phyloP scores from a whole-genome alignment of 2,888 invertebrate genomes.

The Microctonus brassicae region DNA sequence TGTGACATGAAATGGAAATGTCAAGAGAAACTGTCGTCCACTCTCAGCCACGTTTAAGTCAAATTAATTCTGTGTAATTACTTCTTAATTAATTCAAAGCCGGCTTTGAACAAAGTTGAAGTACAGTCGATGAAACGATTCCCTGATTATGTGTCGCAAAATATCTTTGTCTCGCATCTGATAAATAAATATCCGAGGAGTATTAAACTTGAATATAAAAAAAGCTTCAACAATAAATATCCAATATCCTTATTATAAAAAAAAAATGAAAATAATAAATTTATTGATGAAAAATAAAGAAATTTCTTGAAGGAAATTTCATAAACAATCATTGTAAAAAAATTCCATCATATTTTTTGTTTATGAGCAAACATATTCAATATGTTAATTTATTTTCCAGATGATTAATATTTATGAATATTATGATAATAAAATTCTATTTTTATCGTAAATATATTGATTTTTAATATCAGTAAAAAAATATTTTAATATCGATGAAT shows the following conservation, averaged over 20 bases:
- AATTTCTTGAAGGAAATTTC: too few relatives aligned
- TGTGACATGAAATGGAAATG: conserved; percentile 38
- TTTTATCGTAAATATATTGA: too few relatives aligned
- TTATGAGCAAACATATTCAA: too few relatives aligned
- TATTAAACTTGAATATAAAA: background rate
- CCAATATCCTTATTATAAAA: background rate
- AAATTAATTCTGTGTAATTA: conserved; percentile 59
- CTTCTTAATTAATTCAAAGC: conserved; percentile 58
- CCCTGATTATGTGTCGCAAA: conserved; percentile 31
- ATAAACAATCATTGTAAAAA: too few relatives aligned
- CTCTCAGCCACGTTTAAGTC: conserved; percentile 47
- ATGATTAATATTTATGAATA: too few relatives aligned
- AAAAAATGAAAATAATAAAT: too few relatives aligned
- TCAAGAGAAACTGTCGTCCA: conserved; percentile 46
- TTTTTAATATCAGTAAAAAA: too few relatives aligned
- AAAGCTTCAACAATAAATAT: background rate
- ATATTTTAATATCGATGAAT: too few relatives aligned
- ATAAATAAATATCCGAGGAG: background rate
- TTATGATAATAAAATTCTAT: too few relatives aligned
- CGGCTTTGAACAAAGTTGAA: conserved; percentile 17
- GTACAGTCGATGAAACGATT: conserved; percentile 35
- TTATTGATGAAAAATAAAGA: too few relatives aligned
- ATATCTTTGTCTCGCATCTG: background rate
- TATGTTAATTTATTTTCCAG: too few relatives aligned
- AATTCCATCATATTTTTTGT: too few relatives aligned